Evolutionary conservation across 1,140 invertebrate genomes (phyloP).

Genomic region (Lucilia cuprina): DNA sequence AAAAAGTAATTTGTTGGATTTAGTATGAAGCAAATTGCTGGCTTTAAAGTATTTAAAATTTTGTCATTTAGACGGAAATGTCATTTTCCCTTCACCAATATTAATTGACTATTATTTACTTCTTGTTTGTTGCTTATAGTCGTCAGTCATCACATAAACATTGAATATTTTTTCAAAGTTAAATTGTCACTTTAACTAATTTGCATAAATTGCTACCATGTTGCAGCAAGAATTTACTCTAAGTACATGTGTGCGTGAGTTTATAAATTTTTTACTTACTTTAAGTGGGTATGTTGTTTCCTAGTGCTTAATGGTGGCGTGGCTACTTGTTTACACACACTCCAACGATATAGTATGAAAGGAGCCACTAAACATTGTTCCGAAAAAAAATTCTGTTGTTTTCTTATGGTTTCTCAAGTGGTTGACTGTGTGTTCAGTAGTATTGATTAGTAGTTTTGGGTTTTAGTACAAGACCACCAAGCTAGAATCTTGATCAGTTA

Average conservation of each 20-base stretch:
- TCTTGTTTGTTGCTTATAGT: neutral
- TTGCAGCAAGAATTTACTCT: neutral
- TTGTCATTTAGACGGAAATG: neutral
- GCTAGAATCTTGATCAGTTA: neutral
- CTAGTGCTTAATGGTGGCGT: neutral
- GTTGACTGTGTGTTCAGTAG: neutral
- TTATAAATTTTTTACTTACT: neutral
- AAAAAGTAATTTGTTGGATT: neutral
- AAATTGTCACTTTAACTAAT: slow-evolving; percentile 34
- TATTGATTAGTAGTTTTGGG: neutral
- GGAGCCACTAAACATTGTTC: neutral
- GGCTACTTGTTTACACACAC: neutral
- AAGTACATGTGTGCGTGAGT: neutral
- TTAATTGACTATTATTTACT: neutral
- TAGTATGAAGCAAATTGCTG: too few species aligned
- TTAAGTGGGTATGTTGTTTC: neutral
- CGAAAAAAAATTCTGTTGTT: neutral
- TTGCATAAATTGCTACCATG: slow-evolving; percentile 32
- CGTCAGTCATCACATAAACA: too few species aligned
- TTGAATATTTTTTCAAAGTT: neutral
- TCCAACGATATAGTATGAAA: neutral
- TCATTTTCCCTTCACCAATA: neutral
- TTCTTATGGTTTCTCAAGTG: neutral
- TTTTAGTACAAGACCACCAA: slow-evolving; percentile 17
- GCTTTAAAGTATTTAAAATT: neutral